Evolutionary conservation across 2,888 invertebrate genomes (phyloP).

Genomic region (Yponomeuta cagnagella): DNA sequence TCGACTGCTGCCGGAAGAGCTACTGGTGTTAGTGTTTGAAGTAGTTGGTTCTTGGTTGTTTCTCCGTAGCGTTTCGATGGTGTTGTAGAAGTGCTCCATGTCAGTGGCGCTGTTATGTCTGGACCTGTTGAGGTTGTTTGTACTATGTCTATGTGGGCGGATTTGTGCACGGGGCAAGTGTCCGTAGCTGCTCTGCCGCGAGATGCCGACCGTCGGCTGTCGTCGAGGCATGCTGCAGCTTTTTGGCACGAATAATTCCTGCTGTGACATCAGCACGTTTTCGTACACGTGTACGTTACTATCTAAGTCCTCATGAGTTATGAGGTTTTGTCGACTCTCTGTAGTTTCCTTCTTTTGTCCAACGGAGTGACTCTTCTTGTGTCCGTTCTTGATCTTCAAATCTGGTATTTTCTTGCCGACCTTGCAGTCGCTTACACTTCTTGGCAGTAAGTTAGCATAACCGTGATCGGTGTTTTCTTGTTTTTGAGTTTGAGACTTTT

Average conservation of each 20-base stretch:
- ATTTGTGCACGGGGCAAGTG: constrained; percentile 55
- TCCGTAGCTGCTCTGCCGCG: constrained; percentile 60
- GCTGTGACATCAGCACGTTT: constrained; percentile 38
- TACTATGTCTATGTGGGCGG: constrained; percentile 51
- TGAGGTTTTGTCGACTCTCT: constrained; percentile 67
- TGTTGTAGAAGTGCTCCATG: constrained; percentile 58
- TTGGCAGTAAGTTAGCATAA: constrained; percentile 61
- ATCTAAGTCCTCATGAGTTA: constrained; percentile 57
- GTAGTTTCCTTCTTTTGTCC: constrained; percentile 63
- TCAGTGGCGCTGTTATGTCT: constrained; percentile 47
- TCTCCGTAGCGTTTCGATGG: constrained; percentile 50
- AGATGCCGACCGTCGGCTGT: constrained; percentile 45
- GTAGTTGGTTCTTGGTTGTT: constrained; percentile 31
- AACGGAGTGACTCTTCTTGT: constrained; percentile 67
- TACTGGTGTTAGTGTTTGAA: constrained; percentile 46
- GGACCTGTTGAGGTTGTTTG: constrained; percentile 48
- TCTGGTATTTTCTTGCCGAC: constrained; percentile 51
- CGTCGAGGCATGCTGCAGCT: constrained; percentile 70
- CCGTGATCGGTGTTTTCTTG: constrained; percentile 42
- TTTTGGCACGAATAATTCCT: constrained; percentile 53
- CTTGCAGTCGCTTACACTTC: constrained; percentile 66
- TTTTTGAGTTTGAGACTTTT: constrained; percentile 31
- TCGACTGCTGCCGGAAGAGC: constrained; percentile 53
- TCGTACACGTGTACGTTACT: constrained; percentile 61
- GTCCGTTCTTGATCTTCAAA: constrained; percentile 42